phyloP scores from a whole-genome alignment of 2,888 invertebrate genomes.

The Plutella xylostella region DNA sequence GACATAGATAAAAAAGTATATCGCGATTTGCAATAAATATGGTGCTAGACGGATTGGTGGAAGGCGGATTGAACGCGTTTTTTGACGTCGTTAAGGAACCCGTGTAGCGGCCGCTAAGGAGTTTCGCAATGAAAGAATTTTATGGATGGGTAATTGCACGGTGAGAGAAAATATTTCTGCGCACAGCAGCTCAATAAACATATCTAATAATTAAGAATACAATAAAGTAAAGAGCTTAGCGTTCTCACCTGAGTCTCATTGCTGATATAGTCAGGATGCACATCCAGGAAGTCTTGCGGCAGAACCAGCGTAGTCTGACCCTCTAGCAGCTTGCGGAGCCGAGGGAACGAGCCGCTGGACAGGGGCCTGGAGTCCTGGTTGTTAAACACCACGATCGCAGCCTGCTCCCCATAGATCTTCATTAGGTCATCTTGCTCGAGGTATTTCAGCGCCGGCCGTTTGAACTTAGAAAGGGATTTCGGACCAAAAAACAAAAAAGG shows the following conservation, averaged over 20 bases:
- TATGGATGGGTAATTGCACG: no score
- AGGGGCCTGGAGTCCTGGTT: slow-evolving; percentile 68
- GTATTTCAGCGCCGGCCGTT: slow-evolving; percentile 61
- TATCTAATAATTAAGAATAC: no score
- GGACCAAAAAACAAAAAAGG: slow-evolving; percentile 73
- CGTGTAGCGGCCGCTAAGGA: no score
- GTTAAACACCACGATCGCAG: slow-evolving; percentile 71
- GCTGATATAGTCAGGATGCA: slow-evolving; percentile 71
- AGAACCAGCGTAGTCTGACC: slow-evolving; percentile 60
- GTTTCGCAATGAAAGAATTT: no score
- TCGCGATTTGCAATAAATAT: no score
- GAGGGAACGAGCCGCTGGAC: slow-evolving; percentile 65
- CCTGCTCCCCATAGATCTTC: slow-evolving; percentile 67
- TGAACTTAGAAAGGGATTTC: slow-evolving; percentile 52
- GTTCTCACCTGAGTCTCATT: slow-evolving; percentile 68
- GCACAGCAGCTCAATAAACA: no score
- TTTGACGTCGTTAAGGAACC: no score
- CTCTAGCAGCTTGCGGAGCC: slow-evolving; percentile 66
- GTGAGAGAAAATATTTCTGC: no score
- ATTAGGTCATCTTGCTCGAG: slow-evolving; percentile 67
- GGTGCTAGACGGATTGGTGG: no score
- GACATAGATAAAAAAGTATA: no score
- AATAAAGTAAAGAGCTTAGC: neutral
- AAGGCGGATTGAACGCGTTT: no score
- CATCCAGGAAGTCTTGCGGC: slow-evolving; percentile 68